Evolutionary conservation across 1,140 invertebrate genomes (phyloP), one percentile per base, ranked within the genome.

Genomic region (Procambarus clarkii): DNA sequence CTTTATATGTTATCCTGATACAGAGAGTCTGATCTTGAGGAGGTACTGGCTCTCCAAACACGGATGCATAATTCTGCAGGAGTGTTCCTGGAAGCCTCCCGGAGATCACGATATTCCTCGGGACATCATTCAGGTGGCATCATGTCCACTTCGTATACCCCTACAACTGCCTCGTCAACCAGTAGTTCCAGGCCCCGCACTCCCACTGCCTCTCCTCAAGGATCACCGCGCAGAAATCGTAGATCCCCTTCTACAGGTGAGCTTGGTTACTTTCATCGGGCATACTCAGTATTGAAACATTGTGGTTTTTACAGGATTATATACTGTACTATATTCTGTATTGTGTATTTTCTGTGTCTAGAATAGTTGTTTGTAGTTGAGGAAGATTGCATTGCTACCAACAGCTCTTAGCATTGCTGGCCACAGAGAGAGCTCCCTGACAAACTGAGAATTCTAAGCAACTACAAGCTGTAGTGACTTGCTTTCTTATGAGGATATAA

Each of bases 21-120:
- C 93, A 96, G 96, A 92, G 96, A 96, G 92, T 95, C 95, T 87
- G 96, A 97, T 93, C 94, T 97, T 76, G 96, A 96, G 92, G 96
- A 96, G 92, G 95, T 96, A 21, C 92, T 97, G 48, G 96, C 96
- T 64, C 94, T 96, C 5, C 96, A 96, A 94, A 96, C 96, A 21
- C 95, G 95, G 81, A 94, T 96, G 44, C 96, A 96, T 94, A 96
- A 96, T 89, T 96, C 96, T 86, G 96, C 96, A 45, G 96, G 96
- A 92, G 95, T 96, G 93, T 96, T 96, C 93, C 94, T 96, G 76
- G 96, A 96, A 71, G 71, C 91, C 15, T 76, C 86, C 13, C 92
- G 92, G 8, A 86, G 85, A 69, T 82, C 81, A 18, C 86, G 86
- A 2, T 82, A 64, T 45, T 64, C 21, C 44, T 46, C 64, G 2